These are phyloP conservation scores for Macrocentrus cingulum DNA, from an alignment of 1,140 invertebrate species.

Conservation along the genomic window DNA sequence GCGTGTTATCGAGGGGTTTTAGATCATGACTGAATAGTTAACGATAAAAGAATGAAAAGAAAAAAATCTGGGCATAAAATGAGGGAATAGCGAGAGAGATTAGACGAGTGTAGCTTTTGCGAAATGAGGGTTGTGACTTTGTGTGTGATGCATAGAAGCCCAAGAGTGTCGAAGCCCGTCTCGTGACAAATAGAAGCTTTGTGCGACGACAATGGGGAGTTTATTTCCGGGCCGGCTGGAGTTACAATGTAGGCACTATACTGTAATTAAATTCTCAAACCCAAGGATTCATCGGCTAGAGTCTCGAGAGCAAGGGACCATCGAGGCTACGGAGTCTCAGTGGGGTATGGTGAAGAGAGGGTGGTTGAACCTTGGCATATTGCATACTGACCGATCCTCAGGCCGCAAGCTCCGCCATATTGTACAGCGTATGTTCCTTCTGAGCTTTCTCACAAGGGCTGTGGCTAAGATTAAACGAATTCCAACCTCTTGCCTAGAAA, in stretches of 20 bases:
- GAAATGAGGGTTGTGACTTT: neutral
- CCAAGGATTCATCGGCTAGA: constrained; percentile 49
- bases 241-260: constrained; percentile 60
- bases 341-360: constrained; percentile 23
- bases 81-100: no score
- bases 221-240: constrained; percentile 60
- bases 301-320: constrained; percentile 34
- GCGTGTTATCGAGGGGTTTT: no score
- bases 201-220: constrained; percentile 59
- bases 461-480: constrained; percentile 33
- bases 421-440: constrained; percentile 32
- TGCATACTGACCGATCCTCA: constrained; percentile 53
- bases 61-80: no score
- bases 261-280: constrained; percentile 61
- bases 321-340: constrained; percentile 22
- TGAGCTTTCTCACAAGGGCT: constrained; percentile 22
- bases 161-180: constrained; percentile 28
- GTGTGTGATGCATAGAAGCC: neutral
- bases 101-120: neutral
- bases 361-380: constrained; percentile 52
- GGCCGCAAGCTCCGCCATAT: constrained; percentile 30
- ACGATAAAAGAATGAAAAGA: no score
- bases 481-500: constrained; percentile 18
- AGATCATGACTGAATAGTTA: no score
- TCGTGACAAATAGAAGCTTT: constrained; percentile 57